A percentile compares a stretch with the other conserved stretches of the same genome.
Conservation (phyloP, 2,113 vertebrate genomes). For the Mesitornis unicolor region DNA sequence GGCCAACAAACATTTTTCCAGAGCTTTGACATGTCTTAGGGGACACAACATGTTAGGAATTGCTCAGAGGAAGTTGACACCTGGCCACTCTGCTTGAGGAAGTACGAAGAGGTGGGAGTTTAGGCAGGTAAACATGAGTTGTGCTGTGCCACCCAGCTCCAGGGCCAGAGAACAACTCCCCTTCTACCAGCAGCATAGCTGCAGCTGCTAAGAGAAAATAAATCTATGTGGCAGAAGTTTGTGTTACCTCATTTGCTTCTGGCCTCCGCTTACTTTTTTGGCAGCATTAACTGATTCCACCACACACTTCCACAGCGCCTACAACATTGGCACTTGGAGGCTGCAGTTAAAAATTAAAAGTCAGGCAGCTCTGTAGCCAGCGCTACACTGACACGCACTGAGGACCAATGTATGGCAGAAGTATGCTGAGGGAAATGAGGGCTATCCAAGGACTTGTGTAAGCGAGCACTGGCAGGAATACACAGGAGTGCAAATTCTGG, state of each 20-base stretch:
- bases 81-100: rapidly evolving
- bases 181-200: not conserved
- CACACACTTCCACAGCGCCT: not conserved
- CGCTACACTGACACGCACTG: not conserved
- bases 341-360: not conserved
- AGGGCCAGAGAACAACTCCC: not conserved
- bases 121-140: not conserved
- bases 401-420: not conserved
- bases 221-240: not conserved
- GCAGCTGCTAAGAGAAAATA: not conserved
- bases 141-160: not conserved
- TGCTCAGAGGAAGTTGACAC: not conserved
- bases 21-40: not conserved
- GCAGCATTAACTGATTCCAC: not conserved
- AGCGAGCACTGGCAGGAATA: not conserved
- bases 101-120: not conserved
- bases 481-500: not conserved
- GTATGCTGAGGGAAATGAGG: not conserved
- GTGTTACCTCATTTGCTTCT: not conserved
- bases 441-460: not conserved
- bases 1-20: not conserved
- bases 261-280: not conserved
- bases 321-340: not conserved
- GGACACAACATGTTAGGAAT: not conserved
- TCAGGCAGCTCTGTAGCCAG: not conserved